Percentiles rank a stretch among this genome's conserved stretches.
These are phyloP conservation scores for Octodon degus DNA, from an alignment of 2,113 vertebrate genomes.

Conservation along the genomic window DNA sequence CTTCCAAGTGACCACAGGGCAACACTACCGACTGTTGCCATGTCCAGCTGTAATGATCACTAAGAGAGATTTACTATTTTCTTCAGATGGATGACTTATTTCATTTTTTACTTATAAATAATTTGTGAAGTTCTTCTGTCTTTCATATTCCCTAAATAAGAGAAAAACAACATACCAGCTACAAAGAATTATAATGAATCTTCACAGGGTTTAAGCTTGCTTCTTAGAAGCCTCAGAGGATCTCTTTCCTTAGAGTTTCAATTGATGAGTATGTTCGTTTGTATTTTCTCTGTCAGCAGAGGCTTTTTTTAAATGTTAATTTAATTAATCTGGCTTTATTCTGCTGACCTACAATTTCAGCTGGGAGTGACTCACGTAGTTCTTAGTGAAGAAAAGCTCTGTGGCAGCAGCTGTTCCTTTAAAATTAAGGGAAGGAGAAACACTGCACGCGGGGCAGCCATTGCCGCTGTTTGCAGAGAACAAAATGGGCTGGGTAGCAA, in stretches of 20 bases:
- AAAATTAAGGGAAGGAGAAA: background rate
- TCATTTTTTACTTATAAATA: conserved; percentile 36
- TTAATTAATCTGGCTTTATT: background rate
- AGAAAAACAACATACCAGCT: background rate
- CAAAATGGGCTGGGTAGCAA: background rate
- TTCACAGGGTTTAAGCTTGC: background rate
- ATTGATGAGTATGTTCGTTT: background rate
- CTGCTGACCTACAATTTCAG: background rate
- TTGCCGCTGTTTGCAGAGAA: background rate
- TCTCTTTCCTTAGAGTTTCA: conserved; percentile 16
- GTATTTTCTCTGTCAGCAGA: background rate
- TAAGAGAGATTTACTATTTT: background rate
- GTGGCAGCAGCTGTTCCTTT: background rate
- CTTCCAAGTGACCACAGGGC: background rate
- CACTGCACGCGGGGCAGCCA: background rate
- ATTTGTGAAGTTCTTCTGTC: background rate
- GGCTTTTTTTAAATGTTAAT: background rate
- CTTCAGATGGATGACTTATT: background rate
- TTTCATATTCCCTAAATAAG: conserved; percentile 23
- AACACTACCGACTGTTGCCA: background rate
- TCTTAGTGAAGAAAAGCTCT: background rate
- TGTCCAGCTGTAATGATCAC: background rate
- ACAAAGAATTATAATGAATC: background rate
- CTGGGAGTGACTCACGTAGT: background rate
- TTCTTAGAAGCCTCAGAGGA: background rate